Conservation (phyloP, 2,113 vertebrate species). For the Axis porcinus region DNA sequence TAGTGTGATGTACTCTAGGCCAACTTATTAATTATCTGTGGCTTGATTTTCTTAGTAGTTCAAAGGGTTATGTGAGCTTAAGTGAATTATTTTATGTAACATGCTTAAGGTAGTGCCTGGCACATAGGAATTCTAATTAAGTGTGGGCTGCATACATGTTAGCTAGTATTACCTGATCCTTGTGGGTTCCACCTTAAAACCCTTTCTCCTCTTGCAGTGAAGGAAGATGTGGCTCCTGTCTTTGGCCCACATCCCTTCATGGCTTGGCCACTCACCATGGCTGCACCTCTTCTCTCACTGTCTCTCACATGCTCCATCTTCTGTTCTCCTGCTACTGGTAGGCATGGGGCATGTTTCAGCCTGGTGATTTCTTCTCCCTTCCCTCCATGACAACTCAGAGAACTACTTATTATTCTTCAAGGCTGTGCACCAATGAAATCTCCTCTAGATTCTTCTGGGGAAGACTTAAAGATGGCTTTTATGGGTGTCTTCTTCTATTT, state of each 20-base stretch:
- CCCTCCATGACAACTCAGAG: background rate
- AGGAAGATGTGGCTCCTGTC: background rate
- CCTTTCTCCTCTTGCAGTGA: background rate
- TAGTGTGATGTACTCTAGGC: background rate
- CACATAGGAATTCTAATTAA: background rate
- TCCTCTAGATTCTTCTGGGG: background rate
- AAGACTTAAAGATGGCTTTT: background rate
- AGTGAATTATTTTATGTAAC: background rate
- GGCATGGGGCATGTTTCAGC: background rate
- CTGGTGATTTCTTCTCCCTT: background rate
- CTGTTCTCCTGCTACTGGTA: background rate
- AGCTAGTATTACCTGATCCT: background rate
- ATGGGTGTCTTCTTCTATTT: background rate
- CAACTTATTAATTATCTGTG: background rate
- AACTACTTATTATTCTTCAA: background rate
- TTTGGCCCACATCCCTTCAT: background rate
- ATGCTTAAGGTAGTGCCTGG: background rate
- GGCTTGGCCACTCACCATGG: background rate
- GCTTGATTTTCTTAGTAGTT: slow-evolving; percentile 26
- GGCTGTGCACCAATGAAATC: background rate
- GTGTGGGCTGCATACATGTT: background rate
- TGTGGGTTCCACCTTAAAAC: background rate
- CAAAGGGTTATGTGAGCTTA: background rate
- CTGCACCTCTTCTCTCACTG: background rate
- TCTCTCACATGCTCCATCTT: background rate